Base-by-base conservation (phyloP, 2,113 vertebrate species). In the Pelvicachromis taeniatus region DNA sequence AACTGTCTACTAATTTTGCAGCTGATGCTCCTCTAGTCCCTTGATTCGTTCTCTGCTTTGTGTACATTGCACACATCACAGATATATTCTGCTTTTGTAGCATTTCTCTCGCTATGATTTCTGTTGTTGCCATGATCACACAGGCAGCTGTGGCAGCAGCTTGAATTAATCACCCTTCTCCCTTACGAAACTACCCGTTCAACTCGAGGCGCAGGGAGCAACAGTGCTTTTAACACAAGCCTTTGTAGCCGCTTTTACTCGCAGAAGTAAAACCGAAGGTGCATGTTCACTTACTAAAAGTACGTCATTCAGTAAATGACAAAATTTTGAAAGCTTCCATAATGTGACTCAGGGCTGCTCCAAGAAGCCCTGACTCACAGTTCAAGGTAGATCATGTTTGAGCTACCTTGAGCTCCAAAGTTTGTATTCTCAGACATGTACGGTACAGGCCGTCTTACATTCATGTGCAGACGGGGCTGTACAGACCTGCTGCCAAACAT, bases 221-320 rank as follows among this genome's bases (percentile, higher is more conserved):
- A 12, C 68, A 75, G 68, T 31, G 68, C 42, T 73, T 73, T 75
- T 75, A 31, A 29, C 42, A 48, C 42, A 75, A 31, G 26, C 68
- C 26, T 75, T 6, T 31, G 68, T 19, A 31, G 23, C 68, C 16
- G 31, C 5, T 31, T 29, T 17, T 31, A 75, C 42, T 31, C 31
- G 68, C 9, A 19, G 68, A 75, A 75, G 16, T 75, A 50, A 19
- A 50, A 75, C 2, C 1, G 10, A 31, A 8, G 68, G 42, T 50
- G 50, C 42, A 75, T 31, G 26, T 2, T 50, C 45, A 52, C 42
- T 31, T 50, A 7, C 42, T 31, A 75, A 75, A 75, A 50, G 45
- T 50, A 19, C 10, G 4, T 8, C 45, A 50, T 75, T 50, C 19
- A n/a, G 5, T 29, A 75, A 31, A 75, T 45, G 26, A 75, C 42